These are phyloP conservation scores for Parnassius apollo DNA, from an alignment of 2,888 invertebrate genomes.

Conservation along the genomic window DNA sequence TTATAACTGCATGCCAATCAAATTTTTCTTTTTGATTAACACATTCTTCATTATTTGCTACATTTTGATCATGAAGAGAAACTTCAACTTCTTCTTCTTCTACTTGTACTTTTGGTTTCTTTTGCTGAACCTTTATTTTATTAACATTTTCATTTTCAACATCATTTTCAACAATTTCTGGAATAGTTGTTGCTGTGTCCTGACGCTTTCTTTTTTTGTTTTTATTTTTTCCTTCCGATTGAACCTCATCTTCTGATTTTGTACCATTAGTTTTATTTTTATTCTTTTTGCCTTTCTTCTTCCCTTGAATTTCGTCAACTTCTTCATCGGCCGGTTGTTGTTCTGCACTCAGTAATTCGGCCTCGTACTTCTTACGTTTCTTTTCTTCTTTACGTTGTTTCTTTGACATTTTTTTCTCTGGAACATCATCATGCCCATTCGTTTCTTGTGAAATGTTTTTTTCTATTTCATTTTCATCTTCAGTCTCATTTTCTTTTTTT, in stretches of 20 bases:
- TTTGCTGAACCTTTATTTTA: conserved; percentile 54
- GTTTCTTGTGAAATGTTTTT: conserved; percentile 30
- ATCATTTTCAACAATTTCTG: conserved; percentile 39
- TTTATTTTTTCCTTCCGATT: conserved; percentile 52
- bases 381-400: conserved; percentile 74
- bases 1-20: conserved; percentile 74
- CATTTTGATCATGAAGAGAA: conserved; percentile 72
- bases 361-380: conserved; percentile 72
- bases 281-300: conserved; percentile 68
- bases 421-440: conserved; percentile 35
- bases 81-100: conserved; percentile 57
- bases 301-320: conserved; percentile 37
- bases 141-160: conserved; percentile 40
- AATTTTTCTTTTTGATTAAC: conserved; percentile 58
- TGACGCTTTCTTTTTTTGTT: conserved; percentile 69
- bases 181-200: conserved; percentile 59
- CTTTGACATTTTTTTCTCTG: conserved; percentile 56
- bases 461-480: conserved; percentile 30
- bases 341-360: conserved; percentile 65
- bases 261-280: conserved; percentile 57
- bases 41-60: conserved; percentile 63
- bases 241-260: conserved; percentile 34
- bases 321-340: conserved; percentile 44
- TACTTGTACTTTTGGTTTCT: conserved; percentile 60
- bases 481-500: conserved; percentile 34